Evolutionary conservation across 2,113 vertebrate genomes (phyloP), one percentile per base, ranked within the genome.

Genomic region (Calyptomena viridis): DNA sequence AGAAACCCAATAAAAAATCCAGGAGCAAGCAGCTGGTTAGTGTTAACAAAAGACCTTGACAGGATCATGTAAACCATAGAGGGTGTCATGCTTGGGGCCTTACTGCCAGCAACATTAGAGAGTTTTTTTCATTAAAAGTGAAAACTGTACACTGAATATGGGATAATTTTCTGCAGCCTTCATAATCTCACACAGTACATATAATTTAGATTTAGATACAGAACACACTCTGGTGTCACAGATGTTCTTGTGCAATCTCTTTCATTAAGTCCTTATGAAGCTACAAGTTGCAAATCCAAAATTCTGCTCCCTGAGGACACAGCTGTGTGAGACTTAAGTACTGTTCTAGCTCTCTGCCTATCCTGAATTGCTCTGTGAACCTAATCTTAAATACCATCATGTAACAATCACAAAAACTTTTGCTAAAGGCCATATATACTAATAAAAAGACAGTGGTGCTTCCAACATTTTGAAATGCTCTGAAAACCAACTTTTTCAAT

Each of bases 381-480:
- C 98, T 98, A 98, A 98, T 98, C 97, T 98, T 98, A 98, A 98
- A 98, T 99, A 98, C 97, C 98, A 97, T 98, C 98, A 98, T 97
- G 95, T 96, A 98, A 98, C 97, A 98, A 98, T 98, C 98, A 99
- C 98, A 98, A 97, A 97, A 98, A 98, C 97, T 98, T 98, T 98
- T 97, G 97, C 98, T 99, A 99, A 98, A 98, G 98, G 98, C 98
- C 98, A 98, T 98, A 98, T 96, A 98, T 96, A 98, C 98, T 99
- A 99, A 98, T 98, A 98, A 98, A 99, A 98, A 99, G 97, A 98
- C 98, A 98, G 98, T 98, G 98, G 98, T 98, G 98, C 98, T 98
- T 98, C 98, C 98, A 97, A 99, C 98, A 99, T 98, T 98, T 98
- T 99, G 98, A 99, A 98, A 99, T 98, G 98, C 98, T 99, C 98